These are phyloP conservation scores for Tinea trinotella DNA, from an alignment of 2,888 invertebrate genomes.

Conservation along the genomic window DNA sequence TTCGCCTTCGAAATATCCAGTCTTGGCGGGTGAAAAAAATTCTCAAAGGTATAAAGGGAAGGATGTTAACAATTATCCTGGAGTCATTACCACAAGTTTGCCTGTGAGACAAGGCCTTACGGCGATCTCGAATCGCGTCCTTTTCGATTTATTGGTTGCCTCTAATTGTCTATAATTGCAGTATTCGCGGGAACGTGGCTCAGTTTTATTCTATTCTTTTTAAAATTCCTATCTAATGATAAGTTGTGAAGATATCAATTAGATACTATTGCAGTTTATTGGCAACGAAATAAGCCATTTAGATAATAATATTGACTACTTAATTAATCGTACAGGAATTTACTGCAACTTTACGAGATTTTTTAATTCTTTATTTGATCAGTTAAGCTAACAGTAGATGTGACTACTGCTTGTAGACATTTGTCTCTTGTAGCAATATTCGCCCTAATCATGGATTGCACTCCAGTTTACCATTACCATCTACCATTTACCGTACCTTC, in stretches of 20 bases:
- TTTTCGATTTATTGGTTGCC: conserved; percentile 18
- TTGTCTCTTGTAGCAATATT: too few species aligned
- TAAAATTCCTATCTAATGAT: conserved; percentile 17
- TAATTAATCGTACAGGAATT: neutral
- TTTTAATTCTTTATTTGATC: too few species aligned
- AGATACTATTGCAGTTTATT: conserved; percentile 7
- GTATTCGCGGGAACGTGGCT: conserved; percentile 16
- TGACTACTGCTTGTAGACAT: too few species aligned
- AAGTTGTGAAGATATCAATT: conserved; percentile 8
- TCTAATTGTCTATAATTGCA: conserved; percentile 18
- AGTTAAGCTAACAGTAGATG: too few species aligned
- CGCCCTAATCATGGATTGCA: too few species aligned
- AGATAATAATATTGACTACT: neutral
- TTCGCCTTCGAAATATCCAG: neutral
- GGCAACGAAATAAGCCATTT: neutral
- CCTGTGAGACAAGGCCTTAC: conserved; percentile 20
- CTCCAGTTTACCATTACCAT: too few species aligned
- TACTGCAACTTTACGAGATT: too few species aligned
- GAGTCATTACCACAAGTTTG: conserved; percentile 36
- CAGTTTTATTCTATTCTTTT: conserved; percentile 8
- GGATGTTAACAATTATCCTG: conserved; percentile 56
- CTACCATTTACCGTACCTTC: too few species aligned
- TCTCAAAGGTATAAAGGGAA: conserved; percentile 28
- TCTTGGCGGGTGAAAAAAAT: conserved; percentile 4
- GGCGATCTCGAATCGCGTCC: conserved; percentile 16